Evolutionary conservation across 1,140 invertebrate species (phyloP).

Genomic region (Caenorhabditis tropicalis): DNA sequence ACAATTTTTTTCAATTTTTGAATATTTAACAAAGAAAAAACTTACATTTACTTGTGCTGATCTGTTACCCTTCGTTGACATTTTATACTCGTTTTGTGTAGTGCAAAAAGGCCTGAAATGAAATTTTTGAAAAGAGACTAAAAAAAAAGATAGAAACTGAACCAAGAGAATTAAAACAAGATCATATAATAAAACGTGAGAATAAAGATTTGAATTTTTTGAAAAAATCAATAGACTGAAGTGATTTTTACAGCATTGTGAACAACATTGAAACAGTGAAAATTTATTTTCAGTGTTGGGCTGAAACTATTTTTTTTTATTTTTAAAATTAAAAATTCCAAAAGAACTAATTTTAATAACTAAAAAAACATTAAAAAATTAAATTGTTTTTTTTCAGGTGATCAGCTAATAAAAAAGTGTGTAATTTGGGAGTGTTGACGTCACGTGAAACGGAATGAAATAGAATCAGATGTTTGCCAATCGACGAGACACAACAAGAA

Average conservation of each 20-base stretch:
- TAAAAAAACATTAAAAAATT: not conserved
- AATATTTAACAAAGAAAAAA: not conserved
- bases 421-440: slow-evolving; percentile 22
- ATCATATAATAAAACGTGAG: not conserved
- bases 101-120: slow-evolving; percentile 11
- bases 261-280: too few relatives aligned
- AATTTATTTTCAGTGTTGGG: too few relatives aligned
- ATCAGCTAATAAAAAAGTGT: slow-evolving; percentile 20
- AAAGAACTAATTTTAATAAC: not conserved
- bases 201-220: too few relatives aligned
- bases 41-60: slow-evolving; percentile 3
- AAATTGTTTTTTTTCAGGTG: not conserved
- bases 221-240: too few relatives aligned
- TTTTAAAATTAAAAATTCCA: not conserved
- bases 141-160: not conserved
- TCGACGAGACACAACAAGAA: not conserved
- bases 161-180: not conserved
- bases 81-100: slow-evolving; percentile 27
- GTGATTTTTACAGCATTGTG: too few relatives aligned
- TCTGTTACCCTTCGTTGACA: slow-evolving; percentile 13
- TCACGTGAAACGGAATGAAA: slow-evolving; percentile 25
- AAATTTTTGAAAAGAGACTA: not conserved
- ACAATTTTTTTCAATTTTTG: not conserved
- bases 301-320: too few relatives aligned
- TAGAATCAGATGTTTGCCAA: slow-evolving; percentile 26